Evolutionary conservation across 2,888 invertebrate genomes (phyloP).

Genomic region (Ormyrus rosae): DNA sequence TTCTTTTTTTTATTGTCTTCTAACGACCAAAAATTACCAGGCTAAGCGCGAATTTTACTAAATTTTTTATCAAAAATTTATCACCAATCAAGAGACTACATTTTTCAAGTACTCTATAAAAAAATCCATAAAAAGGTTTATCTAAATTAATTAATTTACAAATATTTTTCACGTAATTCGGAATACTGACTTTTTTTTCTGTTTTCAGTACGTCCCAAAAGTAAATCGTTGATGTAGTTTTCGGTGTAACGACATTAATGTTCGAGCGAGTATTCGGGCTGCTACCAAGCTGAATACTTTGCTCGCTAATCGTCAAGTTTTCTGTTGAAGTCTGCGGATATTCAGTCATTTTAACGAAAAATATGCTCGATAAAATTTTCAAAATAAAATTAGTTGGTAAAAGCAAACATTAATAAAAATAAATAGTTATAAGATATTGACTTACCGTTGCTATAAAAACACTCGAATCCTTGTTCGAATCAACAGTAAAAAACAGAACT

Average conservation of each 20-base stretch:
- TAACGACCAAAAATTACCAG: constrained; percentile 2
- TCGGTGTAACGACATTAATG: background rate
- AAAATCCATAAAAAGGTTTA: constrained; percentile 29
- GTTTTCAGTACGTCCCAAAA: constrained; percentile 9
- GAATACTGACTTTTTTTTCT: constrained; percentile 25
- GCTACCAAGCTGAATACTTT: background rate
- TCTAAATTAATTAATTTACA: constrained; percentile 38
- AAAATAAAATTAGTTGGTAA: background rate
- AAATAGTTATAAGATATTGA: background rate
- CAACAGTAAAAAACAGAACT: background rate
- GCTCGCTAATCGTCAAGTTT: background rate
- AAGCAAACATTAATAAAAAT: background rate
- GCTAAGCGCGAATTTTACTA: background rate
- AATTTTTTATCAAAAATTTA: constrained; percentile 9
- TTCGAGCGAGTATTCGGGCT: background rate
- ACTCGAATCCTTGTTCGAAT: background rate
- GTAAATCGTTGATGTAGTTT: background rate
- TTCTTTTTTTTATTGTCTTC: background rate
- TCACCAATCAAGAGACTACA: background rate
- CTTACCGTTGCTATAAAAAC: constrained; percentile 3
- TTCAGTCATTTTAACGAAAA: background rate
- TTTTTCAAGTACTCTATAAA: background rate
- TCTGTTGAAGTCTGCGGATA: background rate
- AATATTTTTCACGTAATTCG: constrained; percentile 43
- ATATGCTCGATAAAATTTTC: background rate